phyloP scores from a whole-genome alignment of 2,797 vertebrate species.

The Halcyon chelicuti region DNA sequence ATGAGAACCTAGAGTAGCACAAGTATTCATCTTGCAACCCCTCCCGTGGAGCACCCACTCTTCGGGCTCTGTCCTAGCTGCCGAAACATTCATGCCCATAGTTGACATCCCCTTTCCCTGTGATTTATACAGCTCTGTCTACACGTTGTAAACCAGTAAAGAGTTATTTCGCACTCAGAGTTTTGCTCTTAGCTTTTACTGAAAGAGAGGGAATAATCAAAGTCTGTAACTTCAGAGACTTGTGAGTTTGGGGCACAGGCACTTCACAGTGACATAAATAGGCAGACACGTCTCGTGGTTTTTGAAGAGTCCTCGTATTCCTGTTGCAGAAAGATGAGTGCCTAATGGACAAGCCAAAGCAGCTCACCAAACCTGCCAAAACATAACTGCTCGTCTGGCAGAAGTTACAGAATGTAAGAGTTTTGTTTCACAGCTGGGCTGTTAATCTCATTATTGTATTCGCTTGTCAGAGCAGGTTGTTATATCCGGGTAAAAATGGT shows the following conservation, averaged over 20 bases:
- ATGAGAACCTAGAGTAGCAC: not conserved
- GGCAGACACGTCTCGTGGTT: not conserved
- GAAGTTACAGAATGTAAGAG: not conserved
- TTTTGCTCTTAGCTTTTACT: not conserved
- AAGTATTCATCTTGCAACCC: not conserved
- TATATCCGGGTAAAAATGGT: not conserved
- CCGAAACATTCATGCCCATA: not conserved
- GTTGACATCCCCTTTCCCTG: not conserved
- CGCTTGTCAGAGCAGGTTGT: constrained; percentile 18
- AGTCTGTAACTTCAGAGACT: not conserved
- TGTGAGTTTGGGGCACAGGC: not conserved
- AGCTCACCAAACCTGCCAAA: not conserved
- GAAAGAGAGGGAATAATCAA: not conserved
- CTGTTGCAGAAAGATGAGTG: not conserved
- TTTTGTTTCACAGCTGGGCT: constrained; percentile 9
- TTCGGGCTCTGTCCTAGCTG: not conserved
- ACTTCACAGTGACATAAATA: not conserved
- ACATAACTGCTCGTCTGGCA: not conserved
- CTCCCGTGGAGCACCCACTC: not conserved
- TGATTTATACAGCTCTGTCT: not conserved
- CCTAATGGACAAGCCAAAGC: not conserved
- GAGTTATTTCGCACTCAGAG: not conserved
- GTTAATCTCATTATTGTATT: not conserved
- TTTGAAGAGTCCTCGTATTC: not conserved
- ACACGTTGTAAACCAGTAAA: not conserved